Conservation (phyloP, 30 jellyfish, hydroid and myxozoan genomes). For the Cassiopea xamachana region DNA sequence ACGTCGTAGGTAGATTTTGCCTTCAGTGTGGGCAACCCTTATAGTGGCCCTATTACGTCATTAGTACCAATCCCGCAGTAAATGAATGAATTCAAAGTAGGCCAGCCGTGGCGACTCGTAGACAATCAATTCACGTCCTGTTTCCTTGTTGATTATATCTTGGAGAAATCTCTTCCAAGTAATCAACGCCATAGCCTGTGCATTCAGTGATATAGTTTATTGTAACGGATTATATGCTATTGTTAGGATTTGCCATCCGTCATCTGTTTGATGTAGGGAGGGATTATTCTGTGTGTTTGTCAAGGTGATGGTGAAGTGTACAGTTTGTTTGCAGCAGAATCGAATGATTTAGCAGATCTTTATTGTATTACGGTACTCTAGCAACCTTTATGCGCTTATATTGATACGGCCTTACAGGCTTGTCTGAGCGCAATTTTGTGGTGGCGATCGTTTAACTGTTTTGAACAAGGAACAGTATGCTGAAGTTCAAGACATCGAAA, state of each 20-base stretch:
- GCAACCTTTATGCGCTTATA: background rate
- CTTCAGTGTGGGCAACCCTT: background rate
- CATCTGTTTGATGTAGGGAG: background rate
- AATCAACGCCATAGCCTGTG: background rate
- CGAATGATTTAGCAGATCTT: background rate
- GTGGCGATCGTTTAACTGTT: background rate
- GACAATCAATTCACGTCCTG: background rate
- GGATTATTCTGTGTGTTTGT: background rate
- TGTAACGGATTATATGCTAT: background rate
- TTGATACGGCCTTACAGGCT: background rate
- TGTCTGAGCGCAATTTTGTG: background rate
- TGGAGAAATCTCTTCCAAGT: background rate
- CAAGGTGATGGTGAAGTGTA: background rate
- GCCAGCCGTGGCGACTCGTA: background rate
- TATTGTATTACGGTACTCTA: background rate
- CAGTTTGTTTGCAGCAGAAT: constrained; percentile 6
- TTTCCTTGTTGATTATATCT: background rate
- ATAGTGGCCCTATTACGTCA: no score
- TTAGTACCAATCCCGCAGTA: no score
- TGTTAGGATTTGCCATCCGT: background rate
- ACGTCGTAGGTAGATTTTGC: background rate
- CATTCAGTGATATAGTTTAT: background rate
- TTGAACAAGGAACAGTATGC: background rate
- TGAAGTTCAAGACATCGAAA: constrained; percentile 10
- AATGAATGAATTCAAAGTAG: background rate